phyloP scores from a whole-genome alignment of 2,113 vertebrate species.

The Spea multiplicata region DNA sequence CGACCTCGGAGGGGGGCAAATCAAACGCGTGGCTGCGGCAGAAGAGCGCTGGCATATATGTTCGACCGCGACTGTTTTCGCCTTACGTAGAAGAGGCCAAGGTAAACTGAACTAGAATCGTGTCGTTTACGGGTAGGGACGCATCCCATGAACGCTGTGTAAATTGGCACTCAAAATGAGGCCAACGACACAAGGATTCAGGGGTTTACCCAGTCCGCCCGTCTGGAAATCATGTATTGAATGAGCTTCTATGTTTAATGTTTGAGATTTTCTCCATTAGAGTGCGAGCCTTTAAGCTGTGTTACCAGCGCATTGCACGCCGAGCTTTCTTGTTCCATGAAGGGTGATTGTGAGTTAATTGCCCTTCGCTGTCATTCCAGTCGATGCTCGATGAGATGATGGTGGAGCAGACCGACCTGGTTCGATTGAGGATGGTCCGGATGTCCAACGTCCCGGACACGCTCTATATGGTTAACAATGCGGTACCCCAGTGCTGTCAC shows the following conservation, averaged over 20 bases:
- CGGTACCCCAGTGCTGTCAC: slow-evolving; percentile 94
- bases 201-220: too few relatives aligned
- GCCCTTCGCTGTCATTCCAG: slow-evolving; percentile 60
- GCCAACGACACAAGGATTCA: too few relatives aligned
- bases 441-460: slow-evolving; percentile 99
- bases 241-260: too few relatives aligned
- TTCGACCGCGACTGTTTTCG: slow-evolving; percentile 84
- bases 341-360: neutral
- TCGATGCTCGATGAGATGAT: slow-evolving; percentile 96
- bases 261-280: too few relatives aligned
- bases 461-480: slow-evolving; percentile 95
- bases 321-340: too few relatives aligned
- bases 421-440: slow-evolving; percentile 89
- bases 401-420: slow-evolving; percentile 95
- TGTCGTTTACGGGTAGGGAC: too few relatives aligned
- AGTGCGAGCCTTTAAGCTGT: too few relatives aligned
- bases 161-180: too few relatives aligned
- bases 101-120: slow-evolving; percentile 64
- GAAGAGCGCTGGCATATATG: slow-evolving; percentile 93
- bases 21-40: slow-evolving; percentile 94
- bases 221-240: too few relatives aligned
- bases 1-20: slow-evolving; percentile 90
- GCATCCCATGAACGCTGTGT: too few relatives aligned
- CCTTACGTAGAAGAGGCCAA: slow-evolving; percentile 96
- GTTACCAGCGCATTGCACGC: too few relatives aligned